Evolutionary conservation across 2,888 invertebrate species (phyloP), one percentile per base, ranked within the genome.

Genomic region (Leucophenga maculata): DNA sequence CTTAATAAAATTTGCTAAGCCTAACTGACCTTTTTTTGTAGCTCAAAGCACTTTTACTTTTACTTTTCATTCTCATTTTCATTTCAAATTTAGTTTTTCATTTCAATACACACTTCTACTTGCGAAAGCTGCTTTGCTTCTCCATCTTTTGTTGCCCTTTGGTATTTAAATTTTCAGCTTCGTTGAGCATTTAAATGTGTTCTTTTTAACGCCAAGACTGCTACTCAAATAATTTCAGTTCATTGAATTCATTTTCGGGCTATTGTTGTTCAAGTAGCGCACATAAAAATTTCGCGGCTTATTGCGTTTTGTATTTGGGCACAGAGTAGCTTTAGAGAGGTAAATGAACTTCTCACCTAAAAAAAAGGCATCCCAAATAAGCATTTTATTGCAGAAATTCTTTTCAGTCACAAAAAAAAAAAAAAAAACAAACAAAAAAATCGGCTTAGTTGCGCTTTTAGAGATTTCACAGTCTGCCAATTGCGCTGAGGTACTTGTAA

Each of bases 201-300:
- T 32, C 14, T 55, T 26, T 50, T 18, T 50, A n/a, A 18, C 18
- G 16, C 16, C 50, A 8, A 11, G n/a, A n/a, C n/a, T 18, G 50
- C 22, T 46, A 18, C 32, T 18, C 6, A 39, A 50, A 32, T 46
- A 48, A 64, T 64, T 48, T 64, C 62, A 64, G 62, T 48, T 64
- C 62, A 64, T 64, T 64, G 62, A 64, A 64, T 64, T 64, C 62
- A 64, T 64, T 64, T 39, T 39, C 39, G 39, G 39, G 8, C 39
- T 39, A 39, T 39, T 39, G 39, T 39, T 39, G 39, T 39, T 64
- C 14, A 48, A 22, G 32, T 48, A 14, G 13, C 13, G 46, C 14
- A 22, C 22, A 44, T 39, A 64, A 64, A 62, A 46, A 64, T 64
- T 64, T 48, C 20, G 46, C 48, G 62, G 20, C 48, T 64, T 48